Evolutionary conservation across 2,797 vertebrate genomes (phyloP).

Genomic region (Microctenopoma steveboyesi): DNA sequence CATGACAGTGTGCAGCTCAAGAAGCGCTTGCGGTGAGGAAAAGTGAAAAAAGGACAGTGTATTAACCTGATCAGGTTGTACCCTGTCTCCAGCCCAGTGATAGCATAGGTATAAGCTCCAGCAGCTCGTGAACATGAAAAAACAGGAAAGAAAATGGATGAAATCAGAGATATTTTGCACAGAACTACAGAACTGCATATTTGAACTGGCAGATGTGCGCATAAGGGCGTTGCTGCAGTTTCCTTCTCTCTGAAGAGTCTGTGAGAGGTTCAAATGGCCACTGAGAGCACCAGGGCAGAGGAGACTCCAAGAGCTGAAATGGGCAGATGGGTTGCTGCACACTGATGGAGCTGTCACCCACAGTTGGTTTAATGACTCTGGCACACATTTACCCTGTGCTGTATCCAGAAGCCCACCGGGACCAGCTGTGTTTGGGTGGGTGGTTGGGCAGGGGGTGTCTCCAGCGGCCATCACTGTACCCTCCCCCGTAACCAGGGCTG

Average conservation of each 20-base stretch:
- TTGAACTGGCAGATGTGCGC: conserved; percentile 20
- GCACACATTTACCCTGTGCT: conserved; percentile 61
- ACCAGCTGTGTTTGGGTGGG: conserved; percentile 84
- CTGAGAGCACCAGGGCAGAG: conserved; percentile 36
- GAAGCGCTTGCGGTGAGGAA: conserved; percentile 86
- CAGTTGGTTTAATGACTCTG: conserved; percentile 79
- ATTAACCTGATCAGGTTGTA: too few relatives aligned
- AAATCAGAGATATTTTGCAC: too few relatives aligned
- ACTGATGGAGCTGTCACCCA: conserved; percentile 73
- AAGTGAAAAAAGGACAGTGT: not conserved
- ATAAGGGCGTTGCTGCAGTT: conserved; percentile 9
- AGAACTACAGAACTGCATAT: conserved; percentile 5
- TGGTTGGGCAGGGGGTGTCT: conserved; percentile 51
- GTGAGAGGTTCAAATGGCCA: conserved; percentile 44
- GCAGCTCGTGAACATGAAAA: too few relatives aligned
- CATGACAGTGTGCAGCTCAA: conserved; percentile 98
- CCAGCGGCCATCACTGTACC: conserved; percentile 45
- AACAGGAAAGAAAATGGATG: too few relatives aligned
- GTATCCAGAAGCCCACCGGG: conserved; percentile 71
- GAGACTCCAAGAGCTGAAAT: conserved; percentile 33
- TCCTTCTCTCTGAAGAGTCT: conserved; percentile 31
- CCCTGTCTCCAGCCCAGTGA: too few relatives aligned
- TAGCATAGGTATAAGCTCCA: too few relatives aligned
- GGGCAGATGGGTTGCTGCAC: conserved; percentile 54
- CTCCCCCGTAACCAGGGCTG: conserved; percentile 74